Evolutionary conservation across 1,140 invertebrate genomes (phyloP).

Genomic region (Dolichoris vasculosae): DNA sequence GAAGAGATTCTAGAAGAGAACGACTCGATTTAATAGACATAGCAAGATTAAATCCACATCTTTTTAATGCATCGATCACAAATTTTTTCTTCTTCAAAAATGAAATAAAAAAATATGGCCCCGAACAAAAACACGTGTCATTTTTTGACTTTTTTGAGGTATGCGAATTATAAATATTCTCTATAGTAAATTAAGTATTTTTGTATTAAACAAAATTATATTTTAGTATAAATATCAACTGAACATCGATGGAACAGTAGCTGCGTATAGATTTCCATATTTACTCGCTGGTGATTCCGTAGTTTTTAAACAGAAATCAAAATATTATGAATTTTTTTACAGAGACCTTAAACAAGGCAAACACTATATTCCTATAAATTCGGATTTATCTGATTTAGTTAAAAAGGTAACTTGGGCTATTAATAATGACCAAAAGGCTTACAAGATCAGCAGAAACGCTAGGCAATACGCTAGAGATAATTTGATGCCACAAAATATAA

Average conservation of each 20-base stretch:
- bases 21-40: slow-evolving; percentile 89
- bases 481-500: slow-evolving; percentile 88
- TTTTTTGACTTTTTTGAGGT: slow-evolving; percentile 98
- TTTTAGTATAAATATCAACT: slow-evolving; percentile 96
- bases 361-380: slow-evolving; percentile 90
- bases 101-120: slow-evolving; percentile 89
- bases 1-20: slow-evolving; percentile 90
- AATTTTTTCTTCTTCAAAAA: slow-evolving; percentile 97
- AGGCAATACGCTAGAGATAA: slow-evolving; percentile 85
- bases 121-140: slow-evolving; percentile 86
- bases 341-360: slow-evolving; percentile 81
- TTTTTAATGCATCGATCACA: slow-evolving; percentile 94
- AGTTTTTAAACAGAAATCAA: slow-evolving; percentile 93
- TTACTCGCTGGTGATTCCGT: slow-evolving; percentile 89
- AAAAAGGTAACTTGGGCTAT: slow-evolving; percentile 88
- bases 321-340: slow-evolving; percentile 97
- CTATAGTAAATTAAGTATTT: slow-evolving; percentile 32
- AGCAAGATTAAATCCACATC: slow-evolving; percentile 83
- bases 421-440: slow-evolving; percentile 83
- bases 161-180: slow-evolving; percentile 53
- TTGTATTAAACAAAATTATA: slow-evolving; percentile 55
- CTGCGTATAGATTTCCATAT: slow-evolving; percentile 95
- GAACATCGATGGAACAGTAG: slow-evolving; percentile 96
- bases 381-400: slow-evolving; percentile 87
- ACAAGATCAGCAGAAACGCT: slow-evolving; percentile 82